Conservation (phyloP, 1,140 invertebrate genomes). For the Ceratitis capitata region DNA sequence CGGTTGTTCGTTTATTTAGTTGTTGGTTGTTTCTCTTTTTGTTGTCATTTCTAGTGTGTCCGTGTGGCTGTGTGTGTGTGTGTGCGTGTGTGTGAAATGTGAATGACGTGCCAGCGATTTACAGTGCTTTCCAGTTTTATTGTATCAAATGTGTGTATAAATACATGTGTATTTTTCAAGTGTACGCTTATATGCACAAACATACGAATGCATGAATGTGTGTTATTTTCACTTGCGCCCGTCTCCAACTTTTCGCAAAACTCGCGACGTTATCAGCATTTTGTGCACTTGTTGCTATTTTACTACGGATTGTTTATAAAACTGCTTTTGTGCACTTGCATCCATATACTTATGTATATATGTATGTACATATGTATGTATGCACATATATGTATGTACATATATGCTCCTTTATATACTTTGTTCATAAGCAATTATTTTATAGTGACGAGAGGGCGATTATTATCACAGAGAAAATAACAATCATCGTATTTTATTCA, state of each 20-base stretch:
- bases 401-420: background rate
- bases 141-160: no score
- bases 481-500: background rate
- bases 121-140: background rate
- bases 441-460: background rate
- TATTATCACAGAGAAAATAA: background rate
- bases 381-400: no score
- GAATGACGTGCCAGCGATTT: constrained; percentile 23
- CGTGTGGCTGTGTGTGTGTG: no score
- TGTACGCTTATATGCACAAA: no score
- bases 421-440: background rate
- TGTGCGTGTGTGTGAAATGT: background rate
- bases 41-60: background rate
- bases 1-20: background rate
- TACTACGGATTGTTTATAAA: no score
- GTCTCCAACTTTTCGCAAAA: no score
- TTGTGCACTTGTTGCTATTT: no score
- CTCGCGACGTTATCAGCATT: no score
- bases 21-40: background rate
- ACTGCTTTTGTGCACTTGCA: background rate
- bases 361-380: background rate
- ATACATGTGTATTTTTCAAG: no score
- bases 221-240: no score
- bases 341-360: background rate
- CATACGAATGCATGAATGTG: no score